Evolutionary conservation across 2,888 invertebrate genomes (phyloP), one percentile per base, ranked within the genome.

Genomic region (Drosophila pegasa): DNA sequence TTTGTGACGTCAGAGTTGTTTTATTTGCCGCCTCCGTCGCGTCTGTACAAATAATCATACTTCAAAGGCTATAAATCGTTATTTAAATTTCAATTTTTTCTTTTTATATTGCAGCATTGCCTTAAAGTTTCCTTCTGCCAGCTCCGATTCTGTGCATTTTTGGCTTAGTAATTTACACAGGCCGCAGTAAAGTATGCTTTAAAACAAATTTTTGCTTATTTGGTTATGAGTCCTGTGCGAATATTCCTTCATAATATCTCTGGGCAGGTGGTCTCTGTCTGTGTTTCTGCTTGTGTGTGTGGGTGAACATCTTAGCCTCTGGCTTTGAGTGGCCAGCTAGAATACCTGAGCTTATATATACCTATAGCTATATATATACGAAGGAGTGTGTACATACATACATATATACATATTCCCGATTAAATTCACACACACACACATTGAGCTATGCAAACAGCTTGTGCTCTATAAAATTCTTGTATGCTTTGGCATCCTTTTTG

Each of bases 21-120:
- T 52, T 61, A 63, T 63, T 68, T 61, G 51, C 47, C 43, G 63
- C 43, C 57, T 65, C 25, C 33, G 43, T 29, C 27, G 63, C 57
- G 69, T 67, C 79, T 77, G 59, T 64, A 58, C 73, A 86, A 86
- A 86, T 82, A 85, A 85, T 85, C 86, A 87, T 85, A 86, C 85
- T 84, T 82, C 83, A 82, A 89, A 89, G 86, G 80, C 81, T 61
- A 90, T 90, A 90, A 90, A 90, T 90, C 88, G 80, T 90, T 89
- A 88, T 90, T 89, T 86, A 86, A 89, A 84, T 87, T 90, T 89
- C 73, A 80, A 81, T 80, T 87, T 86, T 82, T 64, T 31, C 16
- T 22, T 31, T 27, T 59, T 25, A 5, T 45, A 20, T 58, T 29
- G 43, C 27, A 62, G 66, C 77, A 82, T 78, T 78, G 76, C 80